Evolutionary conservation across 2,797 vertebrate species (phyloP), one percentile per base, ranked within the genome.

Genomic region (Trachurus trachurus): DNA sequence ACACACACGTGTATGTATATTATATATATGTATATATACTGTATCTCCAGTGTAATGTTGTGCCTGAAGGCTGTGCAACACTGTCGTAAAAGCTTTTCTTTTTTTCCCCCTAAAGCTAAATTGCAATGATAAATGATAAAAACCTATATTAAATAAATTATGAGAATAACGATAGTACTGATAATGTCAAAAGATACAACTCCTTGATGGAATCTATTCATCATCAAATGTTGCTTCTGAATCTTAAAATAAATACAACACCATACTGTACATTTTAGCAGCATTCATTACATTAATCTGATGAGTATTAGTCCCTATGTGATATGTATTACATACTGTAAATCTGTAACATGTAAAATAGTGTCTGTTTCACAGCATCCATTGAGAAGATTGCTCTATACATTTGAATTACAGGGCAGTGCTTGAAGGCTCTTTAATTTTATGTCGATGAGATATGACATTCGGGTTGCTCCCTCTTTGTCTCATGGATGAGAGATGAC

Each of bases 341-440:
- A 15, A 76, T 71, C 22, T 52, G 29, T 26, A 63, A 52, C 47
- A 34, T 34, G 31, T 44, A 56, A 59, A 34, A 12, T 40, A 60
- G 53, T 34, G 71, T 74, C 34, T 78, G 40, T 47, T 47, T 17
- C 45, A 47, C 17, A 17, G 9, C n/a, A 65, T 64, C 21, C 8
- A 72, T 31, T 45, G 19, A 47, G 9, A 47, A 47, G 17, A 17
- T 47, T 42, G 40, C 12, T 13, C 40, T 42, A 42, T 42, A 11
- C 40, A 42, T 42, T 15, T 42, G 40, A 66, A 83, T 76, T 72
- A 72, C 47, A 71, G 29, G 19, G 59, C 39, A 39, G 45, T 59
- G 68, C 84, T 66, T 62, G 39, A 71, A 47, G 52, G 49, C 74
- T 34, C 4, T 34, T 34, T 34, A 34, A 34, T 34, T 34, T 34